Evolutionary conservation across 2,797 vertebrate genomes (phyloP), one percentile per base, ranked within the genome.

Genomic region (Sardinella longiceps): DNA sequence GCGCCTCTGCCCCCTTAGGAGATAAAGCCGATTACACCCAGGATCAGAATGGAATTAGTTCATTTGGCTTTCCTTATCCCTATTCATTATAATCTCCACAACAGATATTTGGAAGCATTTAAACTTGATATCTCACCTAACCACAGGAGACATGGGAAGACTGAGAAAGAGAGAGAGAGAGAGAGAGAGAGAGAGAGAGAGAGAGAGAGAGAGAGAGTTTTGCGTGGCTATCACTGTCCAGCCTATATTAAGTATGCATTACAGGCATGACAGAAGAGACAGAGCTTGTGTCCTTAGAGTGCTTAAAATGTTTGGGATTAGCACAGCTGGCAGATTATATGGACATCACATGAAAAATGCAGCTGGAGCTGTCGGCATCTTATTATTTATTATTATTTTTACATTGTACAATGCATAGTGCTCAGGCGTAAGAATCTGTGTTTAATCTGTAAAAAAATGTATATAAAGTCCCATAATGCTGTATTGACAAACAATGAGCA

Each of bases 1-100:
- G 33, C 20, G 18, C 70, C 20, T 39, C 33, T 77, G 70, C 33
- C 70, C 87, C 86, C 87, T 84, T 15, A 50, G 85, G 81, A 90
- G 90, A 92, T 92, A 90, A 94, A 92, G 90, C 87, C 81, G 83
- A 92, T 93, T 93, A 93, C 84, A 85, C 82, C 80, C n/a, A 11
- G 51, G 88, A 81, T 92, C 85, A 81, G 30, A 84, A 81, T 50
- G 80, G 12, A 86, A 83, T 86, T 84, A 83, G 60, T 83, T 45
- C 6, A 81, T 84, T 63, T 53, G 14, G 20, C 28, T 74, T 80
- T 30, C 80, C 85, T 77, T 43, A 39, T 39, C 70, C 70, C 14
- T 77, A 39, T 77, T 77, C 70, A 77, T 43, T 39, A 43, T 77
- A 23, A 77, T 77, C 70, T 39, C 5, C n/a, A 25, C 56, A 60